These are phyloP conservation scores for Agrochola lota DNA, from an alignment of 2,888 invertebrate species.

Conservation along the genomic window DNA sequence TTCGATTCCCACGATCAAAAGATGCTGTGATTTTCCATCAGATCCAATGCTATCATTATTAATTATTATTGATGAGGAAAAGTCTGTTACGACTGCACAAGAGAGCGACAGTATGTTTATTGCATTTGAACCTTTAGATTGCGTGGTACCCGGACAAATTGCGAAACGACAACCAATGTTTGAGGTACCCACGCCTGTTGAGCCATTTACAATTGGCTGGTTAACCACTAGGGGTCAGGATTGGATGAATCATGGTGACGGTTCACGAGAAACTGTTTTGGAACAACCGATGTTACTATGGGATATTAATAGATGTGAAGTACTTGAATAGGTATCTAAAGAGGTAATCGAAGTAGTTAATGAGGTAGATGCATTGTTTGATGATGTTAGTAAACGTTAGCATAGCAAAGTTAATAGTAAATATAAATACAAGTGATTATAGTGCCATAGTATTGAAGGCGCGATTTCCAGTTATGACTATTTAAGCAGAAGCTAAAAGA, in stretches of 20 bases:
- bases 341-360: conserved; percentile 45
- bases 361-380: conserved; percentile 32
- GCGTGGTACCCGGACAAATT: conserved; percentile 58
- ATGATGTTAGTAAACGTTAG: conserved; percentile 12
- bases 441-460: conserved; percentile 4
- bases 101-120: conserved; percentile 19
- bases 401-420: conserved; percentile 19
- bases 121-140: conserved; percentile 59
- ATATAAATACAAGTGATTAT: conserved; percentile 12
- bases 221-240: conserved; percentile 72
- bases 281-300: conserved; percentile 57
- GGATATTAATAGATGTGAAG: conserved; percentile 32
- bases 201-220: conserved; percentile 63
- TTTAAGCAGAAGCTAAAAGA: not conserved
- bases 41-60: conserved; percentile 15
- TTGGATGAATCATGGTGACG: conserved; percentile 72
- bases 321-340: conserved; percentile 37
- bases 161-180: conserved; percentile 50
- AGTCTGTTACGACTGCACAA: conserved; percentile 25
- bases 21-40: conserved; percentile 21
- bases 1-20: conserved; percentile 4
- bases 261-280: conserved; percentile 68
- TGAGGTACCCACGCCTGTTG: conserved; percentile 60
- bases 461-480: not conserved
- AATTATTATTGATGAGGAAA: conserved; percentile 17